phyloP scores from a whole-genome alignment of 2,113 vertebrate genomes.

The Aviceda subcristata region DNA sequence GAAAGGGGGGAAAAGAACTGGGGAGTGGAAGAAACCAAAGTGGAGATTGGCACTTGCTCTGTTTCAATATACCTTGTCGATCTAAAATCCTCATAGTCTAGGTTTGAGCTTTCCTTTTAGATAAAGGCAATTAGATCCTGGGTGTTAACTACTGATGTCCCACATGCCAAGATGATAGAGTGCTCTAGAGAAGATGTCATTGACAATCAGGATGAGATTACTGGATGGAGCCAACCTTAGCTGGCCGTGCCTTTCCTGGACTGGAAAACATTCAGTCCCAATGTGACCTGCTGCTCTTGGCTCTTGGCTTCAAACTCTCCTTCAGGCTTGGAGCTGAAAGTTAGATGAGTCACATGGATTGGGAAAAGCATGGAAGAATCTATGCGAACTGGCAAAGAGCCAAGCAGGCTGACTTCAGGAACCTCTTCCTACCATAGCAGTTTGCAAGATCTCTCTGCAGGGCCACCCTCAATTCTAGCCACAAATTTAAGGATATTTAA shows the following conservation, averaged over 20 bases:
- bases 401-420: background rate
- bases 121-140: background rate
- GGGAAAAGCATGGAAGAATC: background rate
- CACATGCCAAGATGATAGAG: background rate
- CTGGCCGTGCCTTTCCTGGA: background rate
- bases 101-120: background rate
- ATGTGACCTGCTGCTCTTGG: conserved; percentile 2
- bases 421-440: background rate
- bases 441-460: background rate
- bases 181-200: background rate
- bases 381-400: background rate
- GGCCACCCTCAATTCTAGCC: background rate
- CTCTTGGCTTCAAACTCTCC: background rate
- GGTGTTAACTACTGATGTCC: background rate
- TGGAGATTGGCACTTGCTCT: background rate
- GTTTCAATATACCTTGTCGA: background rate
- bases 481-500: background rate
- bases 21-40: background rate
- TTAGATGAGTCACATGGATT: background rate
- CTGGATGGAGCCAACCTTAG: background rate
- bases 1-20: background rate
- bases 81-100: background rate
- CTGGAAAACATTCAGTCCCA: conserved; percentile 16
- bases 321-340: background rate
- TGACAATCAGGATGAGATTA: background rate